phyloP scores from a whole-genome alignment of 2,113 vertebrate species.

The Actenoides lindsayi region DNA sequence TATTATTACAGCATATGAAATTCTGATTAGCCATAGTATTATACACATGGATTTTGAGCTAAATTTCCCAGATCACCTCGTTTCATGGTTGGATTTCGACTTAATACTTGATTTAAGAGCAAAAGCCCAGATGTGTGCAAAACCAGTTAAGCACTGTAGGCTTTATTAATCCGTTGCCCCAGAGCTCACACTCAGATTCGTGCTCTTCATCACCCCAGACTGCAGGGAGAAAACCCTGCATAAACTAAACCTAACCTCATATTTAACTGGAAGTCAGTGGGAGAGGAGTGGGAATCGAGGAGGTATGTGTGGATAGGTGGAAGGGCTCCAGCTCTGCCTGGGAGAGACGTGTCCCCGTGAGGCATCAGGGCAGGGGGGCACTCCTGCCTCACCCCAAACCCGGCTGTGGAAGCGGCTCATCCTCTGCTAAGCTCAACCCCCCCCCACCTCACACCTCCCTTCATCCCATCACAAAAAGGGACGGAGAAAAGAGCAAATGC shows the following conservation, averaged over 20 bases:
- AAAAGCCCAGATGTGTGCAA: conserved; percentile 32
- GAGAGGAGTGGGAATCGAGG: neutral
- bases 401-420: neutral
- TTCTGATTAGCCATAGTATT: conserved; percentile 51
- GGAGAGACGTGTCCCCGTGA: accelerated
- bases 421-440: neutral
- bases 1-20: conserved; percentile 23
- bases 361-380: neutral
- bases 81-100: conserved; percentile 52
- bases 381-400: neutral
- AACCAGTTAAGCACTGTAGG: conserved; percentile 1
- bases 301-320: neutral
- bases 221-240: neutral
- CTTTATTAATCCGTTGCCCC: conserved; percentile 44
- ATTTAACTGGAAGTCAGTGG: neutral
- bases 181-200: neutral
- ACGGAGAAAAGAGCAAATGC: neutral
- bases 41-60: conserved; percentile 45
- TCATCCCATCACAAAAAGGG: neutral
- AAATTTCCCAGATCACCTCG: conserved; percentile 57
- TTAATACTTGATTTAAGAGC: conserved; percentile 46
- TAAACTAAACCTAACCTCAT: neutral
- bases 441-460: neutral
- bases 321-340: neutral
- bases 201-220: neutral